These are phyloP conservation scores for Drepana falcataria DNA, from an alignment of 2,888 invertebrate genomes.

Conservation along the genomic window DNA sequence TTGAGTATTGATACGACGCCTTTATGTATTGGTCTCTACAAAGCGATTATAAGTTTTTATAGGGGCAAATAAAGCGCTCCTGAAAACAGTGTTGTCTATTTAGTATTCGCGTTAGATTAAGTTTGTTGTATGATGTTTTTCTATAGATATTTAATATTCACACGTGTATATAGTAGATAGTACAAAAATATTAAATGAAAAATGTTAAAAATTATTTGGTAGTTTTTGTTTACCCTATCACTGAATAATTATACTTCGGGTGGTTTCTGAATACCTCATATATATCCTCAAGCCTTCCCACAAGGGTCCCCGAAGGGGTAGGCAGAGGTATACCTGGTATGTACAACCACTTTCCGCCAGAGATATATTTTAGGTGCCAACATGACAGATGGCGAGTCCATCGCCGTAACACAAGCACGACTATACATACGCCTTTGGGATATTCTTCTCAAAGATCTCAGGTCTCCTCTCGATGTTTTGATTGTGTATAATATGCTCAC, in stretches of 20 bases:
- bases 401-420: too few species aligned
- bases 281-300: too few species aligned
- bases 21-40: constrained; percentile 5
- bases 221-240: constrained; percentile 25
- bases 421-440: too few species aligned
- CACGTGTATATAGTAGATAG: constrained; percentile 74
- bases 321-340: too few species aligned
- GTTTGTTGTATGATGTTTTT: constrained; percentile 66
- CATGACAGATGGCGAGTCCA: too few species aligned
- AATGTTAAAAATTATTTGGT: constrained; percentile 41
- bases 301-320: too few species aligned
- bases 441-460: too few species aligned
- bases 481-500: too few species aligned
- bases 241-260: neutral
- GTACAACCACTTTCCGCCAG: too few species aligned
- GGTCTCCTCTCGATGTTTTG: too few species aligned
- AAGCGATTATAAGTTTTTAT: constrained; percentile 17
- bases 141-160: constrained; percentile 70
- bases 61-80: constrained; percentile 7
- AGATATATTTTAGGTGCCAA: too few species aligned
- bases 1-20: neutral
- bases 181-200: constrained; percentile 75
- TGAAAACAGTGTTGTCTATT: constrained; percentile 31
- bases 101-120: constrained; percentile 52
- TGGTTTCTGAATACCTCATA: too few species aligned